Base-by-base conservation (phyloP, 2,113 vertebrate genomes). In the Hiodon alosoides region DNA sequence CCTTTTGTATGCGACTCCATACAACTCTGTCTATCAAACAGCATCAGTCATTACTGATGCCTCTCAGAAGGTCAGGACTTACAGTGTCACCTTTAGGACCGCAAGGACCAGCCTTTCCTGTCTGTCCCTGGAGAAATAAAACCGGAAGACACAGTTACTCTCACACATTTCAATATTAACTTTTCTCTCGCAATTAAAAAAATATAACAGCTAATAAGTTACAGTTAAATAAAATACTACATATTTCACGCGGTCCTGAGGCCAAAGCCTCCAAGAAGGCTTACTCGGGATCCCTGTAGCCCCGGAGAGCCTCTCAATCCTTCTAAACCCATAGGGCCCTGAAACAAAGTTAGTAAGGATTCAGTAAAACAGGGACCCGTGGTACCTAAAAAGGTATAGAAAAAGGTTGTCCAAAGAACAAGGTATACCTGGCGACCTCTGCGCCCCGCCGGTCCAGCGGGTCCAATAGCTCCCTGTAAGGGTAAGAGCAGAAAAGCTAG, bases 61-160 rank as follows among this genome's bases (percentile, higher is more conserved):
- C 64, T 67, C 6, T 9, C 11, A 67, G 31, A 10, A 51, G 51
- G 50, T 65, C 4, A 0, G 52, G 67, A 83, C 92, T 87, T 85
- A 94, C 93, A 0, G 11, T 53, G 60, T 89, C 84, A 76, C 93
- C 93, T 87, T 94, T 92, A 74, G 85, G 78, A 69, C 93, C 92
- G 46, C 75, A 0, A 0, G 75, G 75, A 50, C 92, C 92, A 50
- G 86, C 83, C 48, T 58, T 77, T 67, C 93, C 93, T 69, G 69
- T 69, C 0, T 79, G 79, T 51, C 93, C 93, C 93, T 94, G 82
- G 54, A 13, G 46, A 73, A 54, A 83, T 16, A 79, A 60, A 61
- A 68, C 53, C 69, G 31, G 2, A n/a, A 67, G 71, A 48, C 72
- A 74, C 4, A 61, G 54, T 11, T 67, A 48, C 1, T 14, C 11